Base-by-base conservation (phyloP, 2,888 invertebrate genomes). In the Liposcelis brunnea region DNA sequence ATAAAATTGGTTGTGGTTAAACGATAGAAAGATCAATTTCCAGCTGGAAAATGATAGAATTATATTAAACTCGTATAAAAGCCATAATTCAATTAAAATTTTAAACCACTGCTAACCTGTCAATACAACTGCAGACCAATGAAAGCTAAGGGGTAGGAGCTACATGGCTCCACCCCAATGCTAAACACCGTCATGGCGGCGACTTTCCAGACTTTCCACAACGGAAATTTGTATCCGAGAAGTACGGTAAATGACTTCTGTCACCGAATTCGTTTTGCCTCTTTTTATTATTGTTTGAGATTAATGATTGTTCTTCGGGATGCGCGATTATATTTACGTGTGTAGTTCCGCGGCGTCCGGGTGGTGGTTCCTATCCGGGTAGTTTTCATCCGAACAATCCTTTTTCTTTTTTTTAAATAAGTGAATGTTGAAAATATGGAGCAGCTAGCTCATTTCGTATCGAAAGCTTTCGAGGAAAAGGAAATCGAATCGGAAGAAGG, bases 401-500 rank as follows among this genome's bases (percentile, higher is more conserved):
- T 26, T 26, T 26, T 26, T 26, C 8, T 4, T 26, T 26, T 26
- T 26, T 26, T 8, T 26, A 8, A n/a, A n/a, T n/a, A n/a, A n/a
- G 4, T 26, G 8, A 26, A 21, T 40, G 16, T 6, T 10, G 15
- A 14, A 6, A 35, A 19, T 16, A 86, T 87, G 86, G 86, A 86
- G 70, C 83, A 86, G 71, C 74, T 87, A 64, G 82, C 86, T 59
- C 83, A 85, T 71, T 86, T 87, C 70, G 86, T 87, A 60, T 83
- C 83, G 58, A 85, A 85, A 67, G 84, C 85, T 50, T 80, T 86
- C 65, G 80, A 80, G 38, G 56, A 49, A 32, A 47, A 49, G 5
- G 43, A 42, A n/a, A 42, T 14, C 10, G 46, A 16, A 11, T 37
- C 38, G 32, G 40, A 19, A 5, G 44, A 16, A 12, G 44, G 18